phyloP scores from a whole-genome alignment of 2,797 vertebrate genomes.

The Nyctalus aviator region DNA sequence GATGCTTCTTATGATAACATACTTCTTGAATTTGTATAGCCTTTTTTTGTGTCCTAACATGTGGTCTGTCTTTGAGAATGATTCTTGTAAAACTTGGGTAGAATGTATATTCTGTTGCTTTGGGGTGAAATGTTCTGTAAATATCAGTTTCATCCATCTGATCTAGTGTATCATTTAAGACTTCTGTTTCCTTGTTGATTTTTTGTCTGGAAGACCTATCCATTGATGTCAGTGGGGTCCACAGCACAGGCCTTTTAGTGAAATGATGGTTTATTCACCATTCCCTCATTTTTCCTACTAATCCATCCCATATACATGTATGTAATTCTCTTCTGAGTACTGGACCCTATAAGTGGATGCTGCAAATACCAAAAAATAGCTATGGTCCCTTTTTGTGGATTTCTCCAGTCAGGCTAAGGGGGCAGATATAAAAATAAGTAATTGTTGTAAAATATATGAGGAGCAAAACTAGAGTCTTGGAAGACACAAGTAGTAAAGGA shows the following conservation, averaged over 20 bases:
- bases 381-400: background rate
- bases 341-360: background rate
- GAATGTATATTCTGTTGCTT: no score
- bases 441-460: background rate
- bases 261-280: background rate
- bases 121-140: no score
- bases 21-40: no score
- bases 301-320: background rate
- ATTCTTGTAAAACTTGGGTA: no score
- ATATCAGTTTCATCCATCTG: no score
- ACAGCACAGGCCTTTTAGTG: background rate
- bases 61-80: no score
- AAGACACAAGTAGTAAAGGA: background rate
- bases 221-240: background rate
- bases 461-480: background rate
- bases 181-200: no score
- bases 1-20: no score
- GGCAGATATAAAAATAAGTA: slow-evolving; percentile 5
- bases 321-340: background rate
- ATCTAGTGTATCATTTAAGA: no score
- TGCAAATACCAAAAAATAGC: background rate
- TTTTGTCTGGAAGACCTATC: no score
- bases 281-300: background rate
- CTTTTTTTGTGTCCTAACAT: no score
- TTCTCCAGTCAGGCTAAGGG: background rate